phyloP scores from a whole-genome alignment of 2,888 invertebrate genomes.

The Operophtera brumata region DNA sequence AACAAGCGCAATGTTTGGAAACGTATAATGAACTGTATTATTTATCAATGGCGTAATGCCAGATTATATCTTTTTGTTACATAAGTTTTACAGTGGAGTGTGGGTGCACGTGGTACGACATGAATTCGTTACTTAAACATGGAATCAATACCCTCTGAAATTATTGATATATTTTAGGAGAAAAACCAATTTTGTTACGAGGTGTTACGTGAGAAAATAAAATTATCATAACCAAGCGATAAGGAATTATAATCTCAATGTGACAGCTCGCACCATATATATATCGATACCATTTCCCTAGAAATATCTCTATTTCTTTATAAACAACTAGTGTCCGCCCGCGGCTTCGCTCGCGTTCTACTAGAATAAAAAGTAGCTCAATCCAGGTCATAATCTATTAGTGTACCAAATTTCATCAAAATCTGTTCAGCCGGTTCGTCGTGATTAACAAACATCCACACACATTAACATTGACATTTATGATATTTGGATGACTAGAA shows the following conservation, averaged over 20 bases:
- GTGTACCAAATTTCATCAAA: no score
- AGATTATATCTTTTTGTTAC: conserved; percentile 39
- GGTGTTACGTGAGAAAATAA: conserved; percentile 42
- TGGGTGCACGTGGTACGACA: conserved; percentile 48
- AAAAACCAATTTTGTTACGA: conserved; percentile 31
- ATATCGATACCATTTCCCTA: no score
- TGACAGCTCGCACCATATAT: conserved; percentile 4
- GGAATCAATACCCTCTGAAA: conserved; percentile 15
- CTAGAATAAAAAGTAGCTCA: no score
- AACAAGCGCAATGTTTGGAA: conserved; percentile 23
- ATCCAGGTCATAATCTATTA: no score
- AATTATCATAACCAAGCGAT: conserved; percentile 50
- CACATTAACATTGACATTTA: not conserved
- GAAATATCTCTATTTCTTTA: no score
- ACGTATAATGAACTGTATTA: conserved; percentile 38
- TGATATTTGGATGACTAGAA: no score
- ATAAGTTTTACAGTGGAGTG: conserved; percentile 39
- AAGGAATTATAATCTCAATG: conserved; percentile 23
- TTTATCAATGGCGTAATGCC: conserved; percentile 36
- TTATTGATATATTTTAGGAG: conserved; percentile 25
- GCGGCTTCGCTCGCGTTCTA: no score
- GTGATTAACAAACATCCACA: no score
- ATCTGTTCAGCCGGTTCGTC: no score
- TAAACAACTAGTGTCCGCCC: no score
- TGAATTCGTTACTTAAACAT: conserved; percentile 15